phyloP scores from a whole-genome alignment of 2,113 vertebrate species.

The Pelvicachromis taeniatus region DNA sequence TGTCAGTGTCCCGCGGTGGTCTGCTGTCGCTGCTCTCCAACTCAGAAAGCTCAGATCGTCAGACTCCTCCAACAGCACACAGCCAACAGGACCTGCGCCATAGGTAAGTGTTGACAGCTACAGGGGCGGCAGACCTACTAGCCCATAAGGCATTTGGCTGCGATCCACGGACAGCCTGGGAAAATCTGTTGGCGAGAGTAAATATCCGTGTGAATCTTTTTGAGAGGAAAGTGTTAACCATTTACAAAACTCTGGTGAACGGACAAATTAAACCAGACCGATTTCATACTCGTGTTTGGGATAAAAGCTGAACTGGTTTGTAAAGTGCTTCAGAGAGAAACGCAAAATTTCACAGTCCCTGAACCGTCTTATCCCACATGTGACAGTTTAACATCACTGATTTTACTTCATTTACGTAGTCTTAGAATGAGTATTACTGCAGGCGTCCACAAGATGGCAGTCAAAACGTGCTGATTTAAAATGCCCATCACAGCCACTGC shows the following conservation, averaged over 20 bases:
- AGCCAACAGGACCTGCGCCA: conserved; percentile 86
- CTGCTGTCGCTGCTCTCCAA: conserved; percentile 96
- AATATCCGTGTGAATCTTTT: background rate
- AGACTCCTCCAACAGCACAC: conserved; percentile 89
- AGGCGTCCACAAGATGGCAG: conserved; percentile 54
- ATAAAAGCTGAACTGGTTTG: background rate
- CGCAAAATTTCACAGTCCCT: background rate
- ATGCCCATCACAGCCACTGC: accelerated
- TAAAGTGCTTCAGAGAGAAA: background rate
- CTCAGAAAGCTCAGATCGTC: conserved; percentile 94
- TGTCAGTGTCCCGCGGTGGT: conserved; percentile 97
- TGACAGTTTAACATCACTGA: background rate
- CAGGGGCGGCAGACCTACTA: background rate
- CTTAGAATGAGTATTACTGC: accelerated
- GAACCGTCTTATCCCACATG: background rate
- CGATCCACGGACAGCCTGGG: background rate
- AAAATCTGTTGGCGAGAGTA: background rate
- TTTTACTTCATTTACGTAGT: background rate
- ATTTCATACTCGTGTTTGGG: background rate
- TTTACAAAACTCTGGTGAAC: background rate
- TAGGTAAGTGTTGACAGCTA: conserved; percentile 72
- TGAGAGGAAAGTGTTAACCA: background rate
- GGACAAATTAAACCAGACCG: background rate
- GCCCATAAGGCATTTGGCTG: background rate
- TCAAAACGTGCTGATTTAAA: background rate